phyloP scores from a whole-genome alignment of 2,113 vertebrate species.

The Brachyhypopomus occidentalis region DNA sequence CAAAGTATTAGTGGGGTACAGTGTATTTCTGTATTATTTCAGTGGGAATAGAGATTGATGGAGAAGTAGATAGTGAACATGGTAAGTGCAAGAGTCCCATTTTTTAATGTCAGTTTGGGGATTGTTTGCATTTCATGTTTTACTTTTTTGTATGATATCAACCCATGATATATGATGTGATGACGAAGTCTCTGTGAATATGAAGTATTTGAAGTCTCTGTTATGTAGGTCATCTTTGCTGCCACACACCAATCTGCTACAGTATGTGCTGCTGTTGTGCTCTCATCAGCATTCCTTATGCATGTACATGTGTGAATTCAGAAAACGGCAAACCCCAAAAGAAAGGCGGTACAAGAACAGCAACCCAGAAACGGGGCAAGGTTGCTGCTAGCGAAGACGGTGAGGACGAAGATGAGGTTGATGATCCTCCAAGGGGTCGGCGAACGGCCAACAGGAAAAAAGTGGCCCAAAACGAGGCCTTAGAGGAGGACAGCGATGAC shows the following conservation, averaged over 20 bases:
- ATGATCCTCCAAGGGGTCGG: slow-evolving; percentile 65
- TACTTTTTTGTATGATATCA: neutral
- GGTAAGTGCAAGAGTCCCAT: slow-evolving; percentile 67
- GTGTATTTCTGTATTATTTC: slow-evolving; percentile 57
- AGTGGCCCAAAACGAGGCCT: slow-evolving; percentile 55
- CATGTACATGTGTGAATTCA: slow-evolving; percentile 36
- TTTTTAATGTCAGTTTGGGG: neutral
- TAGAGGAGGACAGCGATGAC: slow-evolving; percentile 66
- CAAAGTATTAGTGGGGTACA: neutral
- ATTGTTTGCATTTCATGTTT: neutral
- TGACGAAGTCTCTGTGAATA: neutral
- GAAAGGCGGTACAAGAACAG: slow-evolving; percentile 56
- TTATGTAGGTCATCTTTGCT: no score
- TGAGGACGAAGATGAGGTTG: slow-evolving; percentile 68
- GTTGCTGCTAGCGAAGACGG: slow-evolving; percentile 62
- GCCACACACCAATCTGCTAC: no score
- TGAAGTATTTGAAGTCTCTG: no score
- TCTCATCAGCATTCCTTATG: neutral
- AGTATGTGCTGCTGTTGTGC: neutral
- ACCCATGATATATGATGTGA: neutral
- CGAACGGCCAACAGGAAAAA: slow-evolving; percentile 67
- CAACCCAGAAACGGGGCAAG: slow-evolving; percentile 64
- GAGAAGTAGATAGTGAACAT: slow-evolving; percentile 75
- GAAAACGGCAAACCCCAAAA: slow-evolving; percentile 57
- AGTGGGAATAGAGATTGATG: slow-evolving; percentile 86